These are phyloP conservation scores for Brachypteracias leptosomus DNA, from an alignment of 2,113 vertebrate genomes.

Conservation along the genomic window DNA sequence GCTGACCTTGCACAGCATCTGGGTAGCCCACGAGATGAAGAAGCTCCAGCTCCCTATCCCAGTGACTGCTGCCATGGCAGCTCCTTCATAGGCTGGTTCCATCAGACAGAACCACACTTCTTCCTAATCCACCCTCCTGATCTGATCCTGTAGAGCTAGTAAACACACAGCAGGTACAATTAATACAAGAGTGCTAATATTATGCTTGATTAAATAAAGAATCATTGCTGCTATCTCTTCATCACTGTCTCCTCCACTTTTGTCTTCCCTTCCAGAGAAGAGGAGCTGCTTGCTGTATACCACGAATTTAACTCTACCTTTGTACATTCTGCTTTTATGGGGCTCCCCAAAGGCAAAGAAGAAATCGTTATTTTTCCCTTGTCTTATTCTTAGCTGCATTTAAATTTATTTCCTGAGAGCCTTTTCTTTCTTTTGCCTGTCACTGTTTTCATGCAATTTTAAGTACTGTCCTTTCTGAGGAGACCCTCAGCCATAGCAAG, in stretches of 20 bases:
- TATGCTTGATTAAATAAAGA: neutral
- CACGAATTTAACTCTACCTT: neutral
- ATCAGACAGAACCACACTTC: neutral
- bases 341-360: neutral
- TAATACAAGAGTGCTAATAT: neutral
- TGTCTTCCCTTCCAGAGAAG: neutral
- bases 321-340: neutral
- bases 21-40: neutral
- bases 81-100: neutral
- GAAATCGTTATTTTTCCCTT: neutral
- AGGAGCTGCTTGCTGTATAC: neutral
- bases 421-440: neutral
- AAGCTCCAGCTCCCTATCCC: neutral
- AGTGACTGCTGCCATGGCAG: too few relatives aligned
- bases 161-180: neutral
- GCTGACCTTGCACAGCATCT: neutral
- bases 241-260: neutral
- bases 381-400: neutral
- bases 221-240: neutral
- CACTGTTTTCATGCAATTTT: neutral
- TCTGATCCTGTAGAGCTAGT: neutral
- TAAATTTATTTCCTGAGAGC: neutral
- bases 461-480: neutral
- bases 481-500: neutral
- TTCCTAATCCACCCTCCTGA: neutral